These are phyloP conservation scores for Salminus brasiliensis DNA, from an alignment of 2,113 vertebrate genomes.

Conservation along the genomic window DNA sequence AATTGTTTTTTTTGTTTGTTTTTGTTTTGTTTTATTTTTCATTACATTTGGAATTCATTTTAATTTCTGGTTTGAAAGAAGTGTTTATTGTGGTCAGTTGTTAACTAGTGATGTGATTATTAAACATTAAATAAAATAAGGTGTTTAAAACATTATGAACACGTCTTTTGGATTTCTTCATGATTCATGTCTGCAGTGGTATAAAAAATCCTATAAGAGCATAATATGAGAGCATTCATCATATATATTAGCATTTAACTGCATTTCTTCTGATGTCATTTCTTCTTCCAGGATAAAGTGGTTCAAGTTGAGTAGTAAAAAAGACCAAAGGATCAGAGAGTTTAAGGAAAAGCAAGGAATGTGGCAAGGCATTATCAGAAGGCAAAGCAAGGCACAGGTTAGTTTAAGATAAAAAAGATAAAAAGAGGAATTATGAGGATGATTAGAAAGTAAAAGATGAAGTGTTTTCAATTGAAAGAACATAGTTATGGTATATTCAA, in stretches of 20 bases:
- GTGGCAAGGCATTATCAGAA: not conserved
- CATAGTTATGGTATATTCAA: no score
- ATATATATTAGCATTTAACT: no score
- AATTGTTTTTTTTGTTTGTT: constrained; percentile 52
- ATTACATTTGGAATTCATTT: constrained; percentile 66
- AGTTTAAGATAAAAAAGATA: not conserved
- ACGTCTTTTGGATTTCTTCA: not conserved
- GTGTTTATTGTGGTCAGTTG: constrained; percentile 81
- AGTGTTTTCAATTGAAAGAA: no score
- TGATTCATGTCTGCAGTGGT: not conserved
- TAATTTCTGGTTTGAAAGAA: constrained; percentile 68
- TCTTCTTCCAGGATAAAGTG: not conserved
- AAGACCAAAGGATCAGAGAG: not conserved
- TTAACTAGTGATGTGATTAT: constrained; percentile 83
- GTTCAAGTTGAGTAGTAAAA: not conserved
- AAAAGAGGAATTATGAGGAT: no score
- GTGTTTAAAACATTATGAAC: constrained; percentile 54
- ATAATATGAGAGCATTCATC: no score
- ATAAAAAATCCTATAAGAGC: not conserved
- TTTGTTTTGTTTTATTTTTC: constrained; percentile 46
- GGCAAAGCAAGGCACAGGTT: not conserved
- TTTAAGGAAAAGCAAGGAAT: not conserved
- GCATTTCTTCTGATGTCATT: not conserved
- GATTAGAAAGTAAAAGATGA: not conserved
- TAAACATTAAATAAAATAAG: constrained; percentile 77